Conservation (phyloP, 2,797 vertebrate species). For the Eidolon dupreanum region DNA sequence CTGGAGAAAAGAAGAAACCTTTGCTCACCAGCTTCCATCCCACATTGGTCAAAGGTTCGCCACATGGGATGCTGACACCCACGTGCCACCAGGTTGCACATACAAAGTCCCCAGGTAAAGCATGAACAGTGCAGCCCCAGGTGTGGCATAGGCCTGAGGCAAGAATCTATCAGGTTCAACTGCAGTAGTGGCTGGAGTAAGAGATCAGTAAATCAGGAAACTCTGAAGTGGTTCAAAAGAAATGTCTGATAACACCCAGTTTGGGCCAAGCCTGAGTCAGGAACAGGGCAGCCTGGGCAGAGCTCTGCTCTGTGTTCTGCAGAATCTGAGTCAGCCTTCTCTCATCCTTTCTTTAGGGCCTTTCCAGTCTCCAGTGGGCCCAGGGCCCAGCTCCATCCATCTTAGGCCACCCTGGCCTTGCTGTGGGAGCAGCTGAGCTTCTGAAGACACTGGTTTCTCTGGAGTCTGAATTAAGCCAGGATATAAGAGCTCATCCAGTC, state of each 20-base stretch:
- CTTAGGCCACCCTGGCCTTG: background rate
- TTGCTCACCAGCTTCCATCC: background rate
- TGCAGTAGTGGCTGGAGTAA: background rate
- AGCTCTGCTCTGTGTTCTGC: background rate
- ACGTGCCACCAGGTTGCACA: background rate
- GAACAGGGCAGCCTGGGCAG: background rate
- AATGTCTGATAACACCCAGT: background rate
- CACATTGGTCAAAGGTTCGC: background rate
- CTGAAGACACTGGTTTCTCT: constrained; percentile 3
- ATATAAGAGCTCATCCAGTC: background rate
- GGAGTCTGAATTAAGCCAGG: background rate
- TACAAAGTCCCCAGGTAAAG: background rate
- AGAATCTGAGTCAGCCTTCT: constrained; percentile 43
- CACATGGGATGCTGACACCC: background rate
- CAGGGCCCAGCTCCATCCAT: background rate
- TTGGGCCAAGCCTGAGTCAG: constrained; percentile 23
- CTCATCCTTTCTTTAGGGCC: constrained; percentile 14
- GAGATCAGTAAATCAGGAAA: background rate
- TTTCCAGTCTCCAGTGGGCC: background rate
- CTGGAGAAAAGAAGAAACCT: constrained; percentile 27
- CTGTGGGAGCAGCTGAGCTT: background rate
- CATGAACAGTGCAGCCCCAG: background rate
- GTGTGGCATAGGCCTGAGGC: background rate
- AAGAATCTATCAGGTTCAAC: background rate
- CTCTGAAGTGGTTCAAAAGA: background rate